Base-by-base conservation (phyloP, 2,888 invertebrate genomes). In the Sialis lutaria region DNA sequence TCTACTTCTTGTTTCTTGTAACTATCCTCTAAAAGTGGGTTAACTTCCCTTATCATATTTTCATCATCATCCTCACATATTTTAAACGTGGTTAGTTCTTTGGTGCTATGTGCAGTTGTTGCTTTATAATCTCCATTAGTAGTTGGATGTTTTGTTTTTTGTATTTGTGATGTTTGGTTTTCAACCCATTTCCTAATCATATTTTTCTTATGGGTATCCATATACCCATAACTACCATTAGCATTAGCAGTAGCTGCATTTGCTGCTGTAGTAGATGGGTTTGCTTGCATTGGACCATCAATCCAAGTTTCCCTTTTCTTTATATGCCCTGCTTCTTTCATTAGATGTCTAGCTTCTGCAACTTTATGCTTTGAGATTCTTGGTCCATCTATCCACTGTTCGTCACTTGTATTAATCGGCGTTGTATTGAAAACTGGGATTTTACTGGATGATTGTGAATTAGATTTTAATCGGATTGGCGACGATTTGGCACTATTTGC, bases 351-450 rank as follows among this genome's bases (percentile, higher is more conserved):
- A 0, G 83, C 87, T 63, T 86, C 86, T 2, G 85, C 86, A 45
- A 84, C 77, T 63, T 82, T 85, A 12, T 80, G 83, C 58, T 82
- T 81, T 0, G 85, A 86, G 56, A 91, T 86, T 59, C 90, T 75
- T 0, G 95, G 95, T 0, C 95, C 95, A 65, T 96, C 95, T 51
- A 95, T 88, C 95, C 95, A 96, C 60, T 91, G 89, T 59, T 95
- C 95, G 58, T 91, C 90, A 54, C 84, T 86, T 13, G 69, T 68
- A 45, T 65, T 68, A 22, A 60, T 57, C 1, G 64, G 50, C 2
- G 56, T 56, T 31, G 45, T 32, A 7, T 44, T 43, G 40, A 64
- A 63, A 10, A 67, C 65, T 0, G 69, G 64, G 45, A 65, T 66
- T 52, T 57, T 64, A 47, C 59, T 63, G 0, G 57, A 55, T 30